Conservation (phyloP, 2,113 vertebrate species). For the Procapra przewalskii region DNA sequence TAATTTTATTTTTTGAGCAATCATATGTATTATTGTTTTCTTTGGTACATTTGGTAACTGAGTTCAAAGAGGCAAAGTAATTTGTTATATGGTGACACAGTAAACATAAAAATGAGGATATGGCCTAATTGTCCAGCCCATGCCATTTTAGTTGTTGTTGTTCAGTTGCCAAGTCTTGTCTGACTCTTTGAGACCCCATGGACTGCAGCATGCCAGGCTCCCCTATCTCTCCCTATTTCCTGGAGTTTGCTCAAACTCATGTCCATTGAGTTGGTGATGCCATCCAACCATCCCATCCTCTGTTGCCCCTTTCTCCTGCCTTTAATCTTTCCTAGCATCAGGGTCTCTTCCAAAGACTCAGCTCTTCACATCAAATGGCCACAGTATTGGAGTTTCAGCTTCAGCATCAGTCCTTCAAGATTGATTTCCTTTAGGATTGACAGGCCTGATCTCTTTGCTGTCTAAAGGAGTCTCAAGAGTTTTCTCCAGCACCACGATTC, state of each 20-base stretch:
- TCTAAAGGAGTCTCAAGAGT: neutral
- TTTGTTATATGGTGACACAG: neutral
- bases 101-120: neutral
- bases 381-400: neutral
- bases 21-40: neutral
- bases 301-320: neutral
- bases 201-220: neutral
- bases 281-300: neutral
- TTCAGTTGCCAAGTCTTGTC: accelerated
- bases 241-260: neutral
- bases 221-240: neutral
- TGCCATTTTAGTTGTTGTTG: neutral
- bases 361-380: neutral
- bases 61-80: neutral
- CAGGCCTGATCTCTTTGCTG: neutral
- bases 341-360: neutral
- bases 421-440: neutral
- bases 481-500: neutral
- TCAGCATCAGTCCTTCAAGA: neutral
- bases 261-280: neutral
- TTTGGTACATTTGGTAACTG: neutral
- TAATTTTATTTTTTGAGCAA: neutral
- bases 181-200: neutral
- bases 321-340: neutral
- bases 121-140: neutral